A percentile compares a stretch with the other conserved stretches of the same genome.
These are phyloP conservation scores for Autographa pulchrina DNA, from an alignment of 2,888 invertebrate species.

Conservation along the genomic window DNA sequence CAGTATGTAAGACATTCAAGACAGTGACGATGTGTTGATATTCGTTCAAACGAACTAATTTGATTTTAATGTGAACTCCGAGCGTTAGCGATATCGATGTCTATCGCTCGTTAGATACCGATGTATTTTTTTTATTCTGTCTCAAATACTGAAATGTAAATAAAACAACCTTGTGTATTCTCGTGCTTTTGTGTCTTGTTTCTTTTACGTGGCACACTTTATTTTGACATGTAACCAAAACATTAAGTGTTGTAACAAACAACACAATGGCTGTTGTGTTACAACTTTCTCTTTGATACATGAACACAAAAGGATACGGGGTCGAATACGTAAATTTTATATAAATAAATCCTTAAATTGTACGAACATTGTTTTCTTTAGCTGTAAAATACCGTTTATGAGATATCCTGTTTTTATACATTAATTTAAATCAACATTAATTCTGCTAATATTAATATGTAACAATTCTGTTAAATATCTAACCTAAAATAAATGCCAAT, in stretches of 20 bases:
- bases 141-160: slow-evolving; percentile 21
- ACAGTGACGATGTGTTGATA: slow-evolving; percentile 44
- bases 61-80: slow-evolving; percentile 66
- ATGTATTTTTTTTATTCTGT: slow-evolving; percentile 53
- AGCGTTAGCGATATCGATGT: slow-evolving; percentile 61
- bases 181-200: slow-evolving; percentile 32
- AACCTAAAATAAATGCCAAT: no score
- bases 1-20: slow-evolving; percentile 44
- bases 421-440: no score
- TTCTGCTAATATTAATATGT: no score
- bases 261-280: slow-evolving; percentile 41
- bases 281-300: slow-evolving; percentile 29
- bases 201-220: slow-evolving; percentile 35
- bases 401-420: slow-evolving; percentile 10
- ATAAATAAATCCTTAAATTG: slow-evolving; percentile 17
- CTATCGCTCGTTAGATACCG: slow-evolving; percentile 63
- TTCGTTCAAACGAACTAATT: slow-evolving; percentile 66
- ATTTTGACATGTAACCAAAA: slow-evolving; percentile 19
- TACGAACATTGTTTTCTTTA: slow-evolving; percentile 15
- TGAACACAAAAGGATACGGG: slow-evolving; percentile 16
- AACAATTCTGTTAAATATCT: no score
- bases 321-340: slow-evolving; percentile 14
- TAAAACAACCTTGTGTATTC: slow-evolving; percentile 27
- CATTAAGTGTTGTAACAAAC: slow-evolving; percentile 36
- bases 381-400: slow-evolving; percentile 4